These are phyloP conservation scores for Sinonovacula constricta DNA, from an alignment of 1,140 invertebrate species.

Conservation along the genomic window DNA sequence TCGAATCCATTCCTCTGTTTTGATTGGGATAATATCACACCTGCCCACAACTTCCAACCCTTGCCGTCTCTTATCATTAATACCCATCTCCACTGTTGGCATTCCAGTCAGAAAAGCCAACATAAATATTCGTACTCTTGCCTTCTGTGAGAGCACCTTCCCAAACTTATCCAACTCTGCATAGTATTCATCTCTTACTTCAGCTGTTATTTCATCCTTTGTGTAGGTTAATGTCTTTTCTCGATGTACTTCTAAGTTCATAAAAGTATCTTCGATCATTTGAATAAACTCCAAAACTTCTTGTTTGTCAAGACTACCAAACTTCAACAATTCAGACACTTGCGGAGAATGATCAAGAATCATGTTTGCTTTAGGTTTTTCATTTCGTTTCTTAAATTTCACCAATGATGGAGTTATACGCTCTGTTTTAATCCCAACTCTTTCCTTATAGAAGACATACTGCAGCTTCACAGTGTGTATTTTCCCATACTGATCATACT, in stretches of 20 bases:
- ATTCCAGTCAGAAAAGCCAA: slow-evolving; percentile 89
- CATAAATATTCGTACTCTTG: slow-evolving; percentile 96
- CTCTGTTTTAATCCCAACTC: slow-evolving; percentile 96
- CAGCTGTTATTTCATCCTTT: slow-evolving; percentile 98
- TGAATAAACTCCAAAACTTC: slow-evolving; percentile 94
- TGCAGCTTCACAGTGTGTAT: slow-evolving; percentile 99
- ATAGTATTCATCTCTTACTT: slow-evolving; percentile 96
- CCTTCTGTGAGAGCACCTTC: slow-evolving; percentile 92
- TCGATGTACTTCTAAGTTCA: slow-evolving; percentile 70
- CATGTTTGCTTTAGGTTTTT: slow-evolving; percentile 77
- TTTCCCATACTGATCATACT: slow-evolving; percentile 99
- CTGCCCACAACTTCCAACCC: slow-evolving; percentile 99
- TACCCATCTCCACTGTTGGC: slow-evolving; percentile 96
- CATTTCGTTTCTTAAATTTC: slow-evolving; percentile 57
- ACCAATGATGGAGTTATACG: slow-evolving; percentile 84
- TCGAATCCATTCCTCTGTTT: slow-evolving; percentile 99
- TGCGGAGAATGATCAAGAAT: slow-evolving; percentile 98
- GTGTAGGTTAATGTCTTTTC: slow-evolving; percentile 91
- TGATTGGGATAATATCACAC: slow-evolving; percentile 99
- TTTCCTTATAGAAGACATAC: slow-evolving; percentile 98
- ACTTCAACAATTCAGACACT: slow-evolving; percentile 97
- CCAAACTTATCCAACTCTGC: slow-evolving; percentile 92
- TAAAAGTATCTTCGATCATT: slow-evolving; percentile 90
- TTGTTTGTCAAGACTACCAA: slow-evolving; percentile 93
- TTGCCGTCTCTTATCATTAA: slow-evolving; percentile 97